Base-by-base conservation (phyloP, 1,140 invertebrate genomes). In the Laupala kohalensis region DNA sequence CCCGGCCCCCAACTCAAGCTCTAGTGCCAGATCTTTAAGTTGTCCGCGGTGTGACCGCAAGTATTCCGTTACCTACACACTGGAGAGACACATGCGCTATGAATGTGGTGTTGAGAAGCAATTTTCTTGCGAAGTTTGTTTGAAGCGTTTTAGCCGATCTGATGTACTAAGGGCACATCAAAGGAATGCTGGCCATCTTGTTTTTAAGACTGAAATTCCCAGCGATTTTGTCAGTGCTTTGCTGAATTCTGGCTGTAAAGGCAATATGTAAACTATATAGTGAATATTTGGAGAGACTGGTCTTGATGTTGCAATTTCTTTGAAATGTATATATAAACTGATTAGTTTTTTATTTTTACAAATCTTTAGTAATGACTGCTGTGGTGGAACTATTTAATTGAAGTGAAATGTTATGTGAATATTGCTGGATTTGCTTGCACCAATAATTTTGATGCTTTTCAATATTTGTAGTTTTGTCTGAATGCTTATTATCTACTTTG, bases 21-120 rank as follows among this genome's bases (percentile, higher is more conserved):
- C 27, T 29, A 29, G 25, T 25, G 29, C 6, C 67, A 68, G n/a
- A 23, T 68, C 67, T 4, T 68, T 68, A 27, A 68, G 67, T 68
- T 80, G 79, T 67, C 74, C 76, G 12, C 74, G 76, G 37, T 80
- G 79, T 67, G 78, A 77, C 65, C 74, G 78, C 37, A 74, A 74
- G 23, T 80, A 80, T 71, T 76, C 75, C 23, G 75, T 76, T 15
- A 76, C 76, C 24, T 78, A 78, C 53, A 80, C 78, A 25, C 71
- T 80, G 19, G 76, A 76, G 65, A 77, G 79, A 23, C 79, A 80
- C 72, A 74, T 78, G 73, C 76, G 78, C 13, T 80, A 74, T 68
- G 78, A 79, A 64, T 79, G 78, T 66, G 78, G 78, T 53, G 76
- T 77, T 12, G 76, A 77, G 63, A 76, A 77, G 12, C 73, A 78